Percentiles rank a stretch among this genome's conserved stretches.
These are phyloP conservation scores for Calliscelio sp. DNA, from an alignment of 2,888 invertebrate genomes.

Conservation along the genomic window DNA sequence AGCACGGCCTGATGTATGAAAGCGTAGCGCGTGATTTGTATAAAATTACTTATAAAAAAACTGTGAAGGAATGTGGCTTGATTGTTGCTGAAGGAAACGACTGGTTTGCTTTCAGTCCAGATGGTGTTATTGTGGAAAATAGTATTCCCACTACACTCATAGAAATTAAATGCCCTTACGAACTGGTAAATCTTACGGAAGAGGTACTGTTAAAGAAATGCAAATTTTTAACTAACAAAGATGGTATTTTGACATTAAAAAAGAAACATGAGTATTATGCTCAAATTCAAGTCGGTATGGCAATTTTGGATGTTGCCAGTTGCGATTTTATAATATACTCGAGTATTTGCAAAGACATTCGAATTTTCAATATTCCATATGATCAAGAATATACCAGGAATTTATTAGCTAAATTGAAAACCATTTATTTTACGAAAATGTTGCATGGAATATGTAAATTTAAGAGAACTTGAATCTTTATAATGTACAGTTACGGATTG, in stretches of 20 bases:
- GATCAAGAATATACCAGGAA: constrained; percentile 6
- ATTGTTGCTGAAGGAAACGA: constrained; percentile 15
- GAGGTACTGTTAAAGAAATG: constrained; percentile 7
- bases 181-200: not conserved
- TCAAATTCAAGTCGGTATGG: constrained; percentile 47
- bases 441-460: constrained; percentile 20
- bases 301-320: constrained; percentile 22
- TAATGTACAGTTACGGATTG: not conserved
- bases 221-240: constrained; percentile 7
- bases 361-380: constrained; percentile 1
- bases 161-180: constrained; percentile 44
- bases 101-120: constrained; percentile 40
- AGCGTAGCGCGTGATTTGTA: constrained; percentile 26
- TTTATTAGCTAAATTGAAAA: constrained; percentile 25
- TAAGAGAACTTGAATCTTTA: constrained; percentile 5
- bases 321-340: constrained; percentile 43
- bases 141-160: not conserved
- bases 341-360: not conserved
- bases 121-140: constrained; percentile 26
- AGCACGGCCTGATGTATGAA: constrained; percentile 33
- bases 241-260: constrained; percentile 6
- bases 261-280: constrained; percentile 49
- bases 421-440: constrained; percentile 16
- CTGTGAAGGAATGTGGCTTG: constrained; percentile 28
- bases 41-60: not conserved